Percentiles rank a stretch among this genome's conserved stretches.
Conservation (phyloP, 2,888 invertebrate genomes). For the Brassicogethes aeneus region DNA sequence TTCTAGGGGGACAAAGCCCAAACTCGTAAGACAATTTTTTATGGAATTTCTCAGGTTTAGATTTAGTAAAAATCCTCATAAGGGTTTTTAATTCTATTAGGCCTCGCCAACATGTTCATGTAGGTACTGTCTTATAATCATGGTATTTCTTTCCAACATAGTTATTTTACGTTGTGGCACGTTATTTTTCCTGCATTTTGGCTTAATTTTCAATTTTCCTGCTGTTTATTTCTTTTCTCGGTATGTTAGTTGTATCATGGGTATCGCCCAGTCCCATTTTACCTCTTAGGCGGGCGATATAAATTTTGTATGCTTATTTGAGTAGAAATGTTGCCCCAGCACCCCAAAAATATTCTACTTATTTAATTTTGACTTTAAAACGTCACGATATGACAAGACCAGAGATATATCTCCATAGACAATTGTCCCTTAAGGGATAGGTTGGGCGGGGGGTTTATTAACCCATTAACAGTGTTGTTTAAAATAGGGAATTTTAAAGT, state of each 20-base stretch:
- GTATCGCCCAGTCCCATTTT: background rate
- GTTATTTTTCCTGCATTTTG: background rate
- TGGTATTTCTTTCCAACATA: conserved; percentile 19
- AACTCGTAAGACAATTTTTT: background rate
- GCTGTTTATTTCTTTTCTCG: background rate
- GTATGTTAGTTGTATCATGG: too few species aligned
- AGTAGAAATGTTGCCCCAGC: too few species aligned
- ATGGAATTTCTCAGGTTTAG: background rate
- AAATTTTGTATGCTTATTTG: too few species aligned
- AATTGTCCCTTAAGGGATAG: too few species aligned
- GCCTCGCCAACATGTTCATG: conserved; percentile 25
- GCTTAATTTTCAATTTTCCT: background rate
- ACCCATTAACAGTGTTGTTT: too few species aligned
- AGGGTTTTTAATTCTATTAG: conserved; percentile 13
- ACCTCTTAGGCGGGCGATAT: background rate
- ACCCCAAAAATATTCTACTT: too few species aligned
- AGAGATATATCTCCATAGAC: too few species aligned
- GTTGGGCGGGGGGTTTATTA: too few species aligned
- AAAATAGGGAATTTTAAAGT: too few species aligned
- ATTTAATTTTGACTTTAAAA: too few species aligned
- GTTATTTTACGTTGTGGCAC: conserved; percentile 12
- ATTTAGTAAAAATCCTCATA: too few species aligned
- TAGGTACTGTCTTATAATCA: conserved; percentile 27
- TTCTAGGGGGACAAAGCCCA: conserved; percentile 26
- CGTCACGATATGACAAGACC: too few species aligned